phyloP scores from a whole-genome alignment of 2,888 invertebrate genomes.

The Ashinkailepas kermadecensis region DNA sequence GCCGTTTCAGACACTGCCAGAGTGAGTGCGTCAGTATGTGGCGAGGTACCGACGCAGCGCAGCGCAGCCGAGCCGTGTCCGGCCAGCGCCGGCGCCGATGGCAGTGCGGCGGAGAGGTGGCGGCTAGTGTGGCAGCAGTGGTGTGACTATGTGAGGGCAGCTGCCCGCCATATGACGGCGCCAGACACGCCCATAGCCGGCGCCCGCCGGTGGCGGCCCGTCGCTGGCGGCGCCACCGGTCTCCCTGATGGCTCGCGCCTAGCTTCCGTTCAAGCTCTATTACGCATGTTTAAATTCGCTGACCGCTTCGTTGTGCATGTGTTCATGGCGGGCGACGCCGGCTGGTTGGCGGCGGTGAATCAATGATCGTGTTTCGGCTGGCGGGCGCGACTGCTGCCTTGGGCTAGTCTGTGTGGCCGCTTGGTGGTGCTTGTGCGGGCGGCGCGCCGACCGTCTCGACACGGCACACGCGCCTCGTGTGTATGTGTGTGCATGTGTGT shows the following conservation, averaged over 20 bases:
- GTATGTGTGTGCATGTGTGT: background rate
- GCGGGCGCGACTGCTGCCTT: background rate
- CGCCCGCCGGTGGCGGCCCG: background rate
- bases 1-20: background rate
- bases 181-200: too few relatives aligned
- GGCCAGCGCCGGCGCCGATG: too few relatives aligned
- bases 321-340: background rate
- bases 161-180: too few relatives aligned
- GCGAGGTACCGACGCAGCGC: background rate
- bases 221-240: background rate
- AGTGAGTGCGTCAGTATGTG: background rate
- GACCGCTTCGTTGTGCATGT: slow-evolving; percentile 3
- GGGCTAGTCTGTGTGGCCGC: background rate
- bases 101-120: too few relatives aligned
- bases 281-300: background rate
- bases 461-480: background rate
- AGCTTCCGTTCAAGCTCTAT: background rate
- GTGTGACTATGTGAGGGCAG: too few relatives aligned
- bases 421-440: background rate
- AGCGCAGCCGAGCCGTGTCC: background rate
- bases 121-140: too few relatives aligned
- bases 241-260: background rate
- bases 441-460: background rate
- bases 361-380: background rate
- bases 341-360: background rate